Base-by-base conservation (phyloP, 2,888 invertebrate species). In the Frankliniella fusca region DNA sequence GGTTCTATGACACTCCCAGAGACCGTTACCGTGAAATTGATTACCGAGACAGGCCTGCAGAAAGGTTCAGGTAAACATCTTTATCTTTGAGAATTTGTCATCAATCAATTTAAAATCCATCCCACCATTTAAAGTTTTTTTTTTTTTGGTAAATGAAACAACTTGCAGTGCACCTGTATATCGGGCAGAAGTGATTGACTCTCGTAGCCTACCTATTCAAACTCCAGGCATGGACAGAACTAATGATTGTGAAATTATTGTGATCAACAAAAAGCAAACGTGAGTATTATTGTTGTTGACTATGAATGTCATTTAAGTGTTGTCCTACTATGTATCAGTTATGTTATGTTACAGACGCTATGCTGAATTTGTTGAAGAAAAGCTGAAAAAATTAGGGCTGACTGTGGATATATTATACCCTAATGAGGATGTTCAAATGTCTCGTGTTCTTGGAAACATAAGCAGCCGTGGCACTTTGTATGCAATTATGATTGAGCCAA, bases 191-290 rank as follows among this genome's bases (percentile, higher is more conserved):
- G 27, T 61, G 5, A 28, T 81, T 48, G 61, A 81, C 27, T 61
- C 61, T 20, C 28, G 49, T 20, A 49, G 54, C 27, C 50, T 49
- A 18, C 28, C 28, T 10, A 81, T 49, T 50, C 50, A 81, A 81
- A 54, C 28, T 38, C 76, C 81, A 27, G 70, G 70, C 5, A 76
- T 76, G 12, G 70, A 76, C 27, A 76, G 70, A 76, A 86, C 88
- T 85, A 95, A 96, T 87, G 97, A 97, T 87, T 96, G 96, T 88
- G 96, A 97, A 89, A 96, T 97, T 82, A 95, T 97, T 86, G 95
- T 96, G 5, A 93, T 95, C 7, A 93, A 94, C 81, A 94, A 94
- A 87, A 88, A 90, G 11, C 91, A 96, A 82, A 95, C 95, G 96
- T 96, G 90, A 92, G 93, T 90, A 83, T 81, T 79, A 48, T 9